Evolutionary conservation across 1,140 invertebrate genomes (phyloP).

Genomic region (Asbolus verrucosus): DNA sequence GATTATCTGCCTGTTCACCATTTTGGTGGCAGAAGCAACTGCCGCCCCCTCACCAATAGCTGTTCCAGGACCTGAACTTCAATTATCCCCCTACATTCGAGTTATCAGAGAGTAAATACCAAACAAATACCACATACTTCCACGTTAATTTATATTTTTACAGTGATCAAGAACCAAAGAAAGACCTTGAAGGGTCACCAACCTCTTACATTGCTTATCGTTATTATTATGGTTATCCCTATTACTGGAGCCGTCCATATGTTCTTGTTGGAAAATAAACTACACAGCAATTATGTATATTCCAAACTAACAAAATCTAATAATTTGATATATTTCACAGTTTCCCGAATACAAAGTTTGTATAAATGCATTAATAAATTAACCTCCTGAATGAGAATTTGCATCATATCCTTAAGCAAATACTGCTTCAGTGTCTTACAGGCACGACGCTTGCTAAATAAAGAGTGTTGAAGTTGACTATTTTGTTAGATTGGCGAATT

Average conservation of each 20-base stretch:
- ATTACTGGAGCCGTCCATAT: slow-evolving; percentile 37
- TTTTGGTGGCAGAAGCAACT: background rate
- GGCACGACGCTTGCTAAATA: slow-evolving; percentile 67
- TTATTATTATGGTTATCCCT: slow-evolving; percentile 41
- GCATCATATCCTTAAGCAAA: background rate
- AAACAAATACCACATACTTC: too few species aligned
- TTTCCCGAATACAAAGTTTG: background rate
- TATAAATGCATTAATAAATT: slow-evolving; percentile 16
- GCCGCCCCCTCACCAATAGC: background rate
- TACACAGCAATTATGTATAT: background rate
- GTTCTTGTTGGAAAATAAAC: slow-evolving; percentile 39
- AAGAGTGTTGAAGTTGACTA: slow-evolving; percentile 71
- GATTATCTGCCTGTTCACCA: background rate
- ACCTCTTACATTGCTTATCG: slow-evolving; percentile 39
- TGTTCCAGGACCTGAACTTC: background rate
- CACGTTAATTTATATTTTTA: background rate
- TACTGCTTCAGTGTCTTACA: slow-evolving; percentile 61
- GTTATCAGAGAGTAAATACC: background rate
- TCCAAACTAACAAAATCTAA: too few species aligned
- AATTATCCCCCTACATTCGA: background rate
- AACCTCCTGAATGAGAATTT: background rate
- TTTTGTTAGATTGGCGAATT: slow-evolving; percentile 68
- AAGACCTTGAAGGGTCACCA: slow-evolving; percentile 38
- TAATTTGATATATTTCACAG: too few species aligned
- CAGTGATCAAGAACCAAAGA: slow-evolving; percentile 21